A percentile compares a stretch with the other conserved stretches of the same genome.
phyloP scores from a whole-genome alignment of 2,888 invertebrate species.

The Clivina fossor region DNA sequence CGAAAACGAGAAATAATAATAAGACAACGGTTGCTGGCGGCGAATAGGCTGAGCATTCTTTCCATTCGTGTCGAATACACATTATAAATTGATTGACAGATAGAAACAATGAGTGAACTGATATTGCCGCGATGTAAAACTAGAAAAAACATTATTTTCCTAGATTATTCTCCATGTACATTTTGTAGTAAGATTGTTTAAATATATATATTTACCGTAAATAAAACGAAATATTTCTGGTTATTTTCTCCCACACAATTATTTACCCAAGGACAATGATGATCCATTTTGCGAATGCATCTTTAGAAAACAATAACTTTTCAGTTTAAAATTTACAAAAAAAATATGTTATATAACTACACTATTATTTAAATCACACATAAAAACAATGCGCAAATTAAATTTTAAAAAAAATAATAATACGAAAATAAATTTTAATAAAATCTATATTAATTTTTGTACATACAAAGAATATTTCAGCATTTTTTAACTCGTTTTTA shows the following conservation, averaged over 20 bases:
- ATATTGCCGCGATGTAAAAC: slow-evolving; percentile 98
- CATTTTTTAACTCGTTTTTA: too few relatives aligned
- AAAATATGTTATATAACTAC: too few relatives aligned
- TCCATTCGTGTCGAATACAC: slow-evolving; percentile 93
- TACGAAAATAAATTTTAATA: too few relatives aligned
- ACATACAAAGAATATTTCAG: too few relatives aligned
- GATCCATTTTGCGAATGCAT: slow-evolving; percentile 83
- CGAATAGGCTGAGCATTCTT: slow-evolving; percentile 88
- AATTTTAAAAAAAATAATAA: too few relatives aligned
- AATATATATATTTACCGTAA: slow-evolving; percentile 81
- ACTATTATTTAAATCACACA: too few relatives aligned
- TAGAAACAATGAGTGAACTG: slow-evolving; percentile 88
- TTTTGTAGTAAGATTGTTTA: slow-evolving; percentile 10
- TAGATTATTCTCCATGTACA: slow-evolving; percentile 11
- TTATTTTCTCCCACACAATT: slow-evolving; percentile 99
- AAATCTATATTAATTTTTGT: too few relatives aligned
- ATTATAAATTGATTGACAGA: slow-evolving; percentile 91
- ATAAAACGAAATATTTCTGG: slow-evolving; percentile 98
- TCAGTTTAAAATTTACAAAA: too few relatives aligned
- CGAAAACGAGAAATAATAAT: slow-evolving; percentile 87
- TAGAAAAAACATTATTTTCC: slow-evolving; percentile 54
- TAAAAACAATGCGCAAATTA: too few relatives aligned
- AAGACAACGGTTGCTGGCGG: slow-evolving; percentile 95
- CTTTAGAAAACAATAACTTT: slow-evolving; percentile 53
- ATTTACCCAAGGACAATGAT: slow-evolving; percentile 96